A percentile compares a stretch with the other conserved stretches of the same genome.
These are phyloP conservation scores for Vesta saturnalis DNA, from an alignment of 2,888 invertebrate genomes.

Conservation along the genomic window DNA sequence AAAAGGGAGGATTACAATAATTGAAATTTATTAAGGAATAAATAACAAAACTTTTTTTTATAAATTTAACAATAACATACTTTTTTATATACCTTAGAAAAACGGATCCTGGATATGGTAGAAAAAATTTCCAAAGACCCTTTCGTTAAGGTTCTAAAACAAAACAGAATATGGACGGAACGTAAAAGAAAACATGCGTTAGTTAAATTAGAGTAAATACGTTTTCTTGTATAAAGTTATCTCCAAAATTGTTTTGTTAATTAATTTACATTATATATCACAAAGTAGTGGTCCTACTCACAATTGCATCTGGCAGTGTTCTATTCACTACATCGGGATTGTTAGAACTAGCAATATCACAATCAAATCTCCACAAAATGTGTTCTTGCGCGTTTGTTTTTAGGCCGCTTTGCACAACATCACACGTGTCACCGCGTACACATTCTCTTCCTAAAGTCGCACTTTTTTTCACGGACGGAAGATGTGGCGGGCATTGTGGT, in stretches of 20 bases:
- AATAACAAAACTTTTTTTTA: not conserved
- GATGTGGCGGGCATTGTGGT: constrained; percentile 53
- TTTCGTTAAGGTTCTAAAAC: constrained; percentile 16
- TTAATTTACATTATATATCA: constrained; percentile 52
- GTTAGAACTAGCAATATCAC: constrained; percentile 59
- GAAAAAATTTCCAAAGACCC: no score
- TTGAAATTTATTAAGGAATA: not conserved
- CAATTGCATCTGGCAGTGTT: constrained; percentile 57
- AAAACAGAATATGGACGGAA: not conserved
- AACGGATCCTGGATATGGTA: no score
- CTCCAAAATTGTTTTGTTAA: constrained; percentile 36
- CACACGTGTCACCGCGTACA: constrained; percentile 84
- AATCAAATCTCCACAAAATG: constrained; percentile 62
- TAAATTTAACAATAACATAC: constrained; percentile 11
- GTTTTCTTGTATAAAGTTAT: constrained; percentile 31
- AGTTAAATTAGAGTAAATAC: constrained; percentile 10
- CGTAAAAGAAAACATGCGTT: not conserved
- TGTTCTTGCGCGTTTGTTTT: constrained; percentile 80
- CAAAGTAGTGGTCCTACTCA: constrained; percentile 62
- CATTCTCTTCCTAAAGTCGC: constrained; percentile 52
- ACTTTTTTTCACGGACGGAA: constrained; percentile 42
- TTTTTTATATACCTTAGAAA: no score
- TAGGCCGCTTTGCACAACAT: constrained; percentile 89
- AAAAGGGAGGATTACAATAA: not conserved
- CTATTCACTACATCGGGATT: constrained; percentile 59